phyloP scores from a whole-genome alignment of 1,140 invertebrate genomes.

The Lepidotrigona ventralis region DNA sequence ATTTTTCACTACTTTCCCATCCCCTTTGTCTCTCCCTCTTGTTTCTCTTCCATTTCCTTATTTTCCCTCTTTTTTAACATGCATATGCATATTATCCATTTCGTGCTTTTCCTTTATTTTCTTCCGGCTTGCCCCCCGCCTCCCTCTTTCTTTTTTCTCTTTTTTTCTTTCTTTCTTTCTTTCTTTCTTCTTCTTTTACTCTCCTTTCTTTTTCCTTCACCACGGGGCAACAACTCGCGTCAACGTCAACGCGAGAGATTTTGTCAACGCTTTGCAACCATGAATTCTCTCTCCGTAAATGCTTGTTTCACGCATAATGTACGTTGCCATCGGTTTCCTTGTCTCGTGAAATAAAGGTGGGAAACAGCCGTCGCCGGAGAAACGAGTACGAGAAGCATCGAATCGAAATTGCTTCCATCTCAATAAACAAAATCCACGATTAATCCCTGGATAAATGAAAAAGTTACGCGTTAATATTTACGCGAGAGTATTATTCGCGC shows the following conservation, averaged over 20 bases:
- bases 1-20: constrained; percentile 28
- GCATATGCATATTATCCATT: constrained; percentile 48
- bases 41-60: constrained; percentile 46
- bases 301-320: background rate
- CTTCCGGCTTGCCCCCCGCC: background rate
- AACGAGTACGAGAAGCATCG: no score
- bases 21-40: background rate
- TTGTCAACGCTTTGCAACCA: background rate
- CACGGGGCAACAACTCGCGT: background rate
- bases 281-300: background rate
- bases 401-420: no score
- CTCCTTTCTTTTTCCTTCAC: no score
- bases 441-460: no score
- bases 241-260: background rate
- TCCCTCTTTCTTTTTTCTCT: no score
- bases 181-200: no score
- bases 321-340: background rate
- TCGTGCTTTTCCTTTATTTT: constrained; percentile 23
- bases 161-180: no score
- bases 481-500: no score
- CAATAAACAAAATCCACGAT: no score
- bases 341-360: background rate
- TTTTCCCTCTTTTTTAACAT: constrained; percentile 23
- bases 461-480: no score
- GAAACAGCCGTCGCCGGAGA: no score